phyloP scores from a whole-genome alignment of 1,140 invertebrate genomes.

The Lepidurus packardi region DNA sequence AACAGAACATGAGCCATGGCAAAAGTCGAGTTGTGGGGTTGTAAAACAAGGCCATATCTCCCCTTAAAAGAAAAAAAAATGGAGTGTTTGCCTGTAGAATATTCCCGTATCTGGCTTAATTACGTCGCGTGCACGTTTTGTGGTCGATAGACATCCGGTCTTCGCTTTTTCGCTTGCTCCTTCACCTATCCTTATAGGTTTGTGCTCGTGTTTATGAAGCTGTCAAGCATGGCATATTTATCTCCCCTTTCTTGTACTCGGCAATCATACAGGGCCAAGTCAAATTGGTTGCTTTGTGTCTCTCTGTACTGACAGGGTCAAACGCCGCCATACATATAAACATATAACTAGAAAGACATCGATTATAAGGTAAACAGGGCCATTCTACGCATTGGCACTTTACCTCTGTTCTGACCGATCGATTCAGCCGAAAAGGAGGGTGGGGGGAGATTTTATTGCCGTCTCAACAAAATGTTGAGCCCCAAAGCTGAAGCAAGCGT shows the following conservation, averaged over 20 bases:
- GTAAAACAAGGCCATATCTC: not conserved
- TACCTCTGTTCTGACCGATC: not conserved
- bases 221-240: not conserved
- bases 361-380: conserved; percentile 1
- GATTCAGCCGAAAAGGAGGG: not conserved
- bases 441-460: not conserved
- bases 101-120: conserved; percentile 4
- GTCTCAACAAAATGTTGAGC: not conserved
- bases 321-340: not conserved
- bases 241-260: not conserved
- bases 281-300: not conserved
- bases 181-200: not conserved
- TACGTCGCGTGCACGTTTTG: conserved; percentile 5
- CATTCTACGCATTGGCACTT: not conserved
- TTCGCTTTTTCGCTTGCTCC: not conserved
- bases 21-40: not conserved
- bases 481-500: not conserved
- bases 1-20: not conserved
- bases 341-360: not conserved
- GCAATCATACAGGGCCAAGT: not conserved
- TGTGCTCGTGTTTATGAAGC: not conserved
- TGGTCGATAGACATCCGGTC: conserved; percentile 1
- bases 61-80: not conserved
- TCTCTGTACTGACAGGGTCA: not conserved
- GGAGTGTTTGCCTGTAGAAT: not conserved